Percentiles rank a stretch among this genome's conserved stretches.
Conservation (phyloP, 2,113 vertebrate species). For the Crotalus tigris region DNA sequence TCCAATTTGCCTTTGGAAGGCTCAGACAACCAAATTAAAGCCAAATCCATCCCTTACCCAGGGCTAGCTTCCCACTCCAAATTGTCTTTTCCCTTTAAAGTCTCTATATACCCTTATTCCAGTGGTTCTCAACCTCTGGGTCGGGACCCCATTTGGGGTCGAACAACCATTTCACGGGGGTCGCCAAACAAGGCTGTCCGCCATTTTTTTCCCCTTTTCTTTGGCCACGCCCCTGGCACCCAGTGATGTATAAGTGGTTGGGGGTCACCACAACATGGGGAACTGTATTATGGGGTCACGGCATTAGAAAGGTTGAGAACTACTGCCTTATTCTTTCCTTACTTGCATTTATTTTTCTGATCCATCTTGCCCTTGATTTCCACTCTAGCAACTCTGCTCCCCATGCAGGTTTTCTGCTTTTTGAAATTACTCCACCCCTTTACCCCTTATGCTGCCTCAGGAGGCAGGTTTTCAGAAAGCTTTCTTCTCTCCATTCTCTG, state of each 20-base stretch:
- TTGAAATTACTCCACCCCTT: neutral
- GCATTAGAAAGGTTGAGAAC: too few species aligned
- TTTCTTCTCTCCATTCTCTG: neutral
- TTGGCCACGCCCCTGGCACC: too few species aligned
- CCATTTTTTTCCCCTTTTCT: too few species aligned
- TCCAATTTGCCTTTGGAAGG: constrained; percentile 42
- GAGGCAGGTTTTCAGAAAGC: too few species aligned
- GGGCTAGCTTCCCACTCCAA: neutral
- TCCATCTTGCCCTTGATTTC: neutral
- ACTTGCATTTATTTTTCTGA: neutral
- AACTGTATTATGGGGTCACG: too few species aligned
- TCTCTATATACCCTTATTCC: neutral
- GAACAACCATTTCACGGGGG: too few species aligned
- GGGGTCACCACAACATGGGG: too few species aligned
- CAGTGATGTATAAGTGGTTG: too few species aligned
- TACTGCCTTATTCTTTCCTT: neutral
- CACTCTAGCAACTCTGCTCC: neutral
- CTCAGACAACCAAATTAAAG: constrained; percentile 15
- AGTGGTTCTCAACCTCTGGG: too few species aligned
- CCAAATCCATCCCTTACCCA: neutral
- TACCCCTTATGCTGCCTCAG: neutral
- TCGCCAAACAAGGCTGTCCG: too few species aligned
- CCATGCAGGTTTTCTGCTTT: neutral
- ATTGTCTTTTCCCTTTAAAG: neutral
- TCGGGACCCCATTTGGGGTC: too few species aligned